Evolutionary conservation across 1,140 invertebrate genomes (phyloP).

Genomic region (Drosophila sp.): DNA sequence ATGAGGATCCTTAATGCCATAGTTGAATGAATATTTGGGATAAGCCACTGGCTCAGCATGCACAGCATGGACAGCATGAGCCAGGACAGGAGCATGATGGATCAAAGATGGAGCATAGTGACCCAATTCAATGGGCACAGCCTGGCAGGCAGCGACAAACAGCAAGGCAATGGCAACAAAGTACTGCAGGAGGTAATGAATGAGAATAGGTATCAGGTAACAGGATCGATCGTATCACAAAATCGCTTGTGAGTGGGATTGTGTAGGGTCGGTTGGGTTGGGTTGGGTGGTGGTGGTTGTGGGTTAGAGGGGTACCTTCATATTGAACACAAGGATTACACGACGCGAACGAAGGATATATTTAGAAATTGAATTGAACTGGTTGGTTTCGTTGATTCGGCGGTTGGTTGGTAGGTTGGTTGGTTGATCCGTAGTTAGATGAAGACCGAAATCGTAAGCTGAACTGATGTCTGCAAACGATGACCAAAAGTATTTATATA

Average conservation of each 20-base stretch:
- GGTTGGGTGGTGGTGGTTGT: too few species aligned
- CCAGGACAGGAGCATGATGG: slow-evolving; percentile 73
- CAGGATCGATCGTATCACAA: slow-evolving; percentile 19
- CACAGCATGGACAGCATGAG: slow-evolving; percentile 74
- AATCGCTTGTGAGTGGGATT: background rate
- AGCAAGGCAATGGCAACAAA: slow-evolving; percentile 80
- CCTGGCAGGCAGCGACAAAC: slow-evolving; percentile 69
- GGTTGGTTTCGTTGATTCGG: slow-evolving; percentile 23
- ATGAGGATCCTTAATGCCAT: slow-evolving; percentile 84
- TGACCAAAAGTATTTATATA: slow-evolving; percentile 82
- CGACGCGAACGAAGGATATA: slow-evolving; percentile 62
- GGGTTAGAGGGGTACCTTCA: slow-evolving; percentile 59
- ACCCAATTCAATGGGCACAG: slow-evolving; percentile 79
- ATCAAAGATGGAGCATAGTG: slow-evolving; percentile 74
- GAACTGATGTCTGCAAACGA: slow-evolving; percentile 80
- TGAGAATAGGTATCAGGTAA: slow-evolving; percentile 50
- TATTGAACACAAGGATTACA: slow-evolving; percentile 53
- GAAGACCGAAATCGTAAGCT: slow-evolving; percentile 78
- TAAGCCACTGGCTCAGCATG: slow-evolving; percentile 83
- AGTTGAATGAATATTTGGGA: slow-evolving; percentile 85
- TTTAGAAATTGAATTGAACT: slow-evolving; percentile 26
- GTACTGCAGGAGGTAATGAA: slow-evolving; percentile 57
- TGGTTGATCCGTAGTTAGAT: slow-evolving; percentile 43
- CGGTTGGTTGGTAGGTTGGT: background rate
- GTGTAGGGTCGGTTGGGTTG: too few species aligned